Base-by-base conservation (phyloP, 1,140 invertebrate species). In the Sitodiplosis mosellana region DNA sequence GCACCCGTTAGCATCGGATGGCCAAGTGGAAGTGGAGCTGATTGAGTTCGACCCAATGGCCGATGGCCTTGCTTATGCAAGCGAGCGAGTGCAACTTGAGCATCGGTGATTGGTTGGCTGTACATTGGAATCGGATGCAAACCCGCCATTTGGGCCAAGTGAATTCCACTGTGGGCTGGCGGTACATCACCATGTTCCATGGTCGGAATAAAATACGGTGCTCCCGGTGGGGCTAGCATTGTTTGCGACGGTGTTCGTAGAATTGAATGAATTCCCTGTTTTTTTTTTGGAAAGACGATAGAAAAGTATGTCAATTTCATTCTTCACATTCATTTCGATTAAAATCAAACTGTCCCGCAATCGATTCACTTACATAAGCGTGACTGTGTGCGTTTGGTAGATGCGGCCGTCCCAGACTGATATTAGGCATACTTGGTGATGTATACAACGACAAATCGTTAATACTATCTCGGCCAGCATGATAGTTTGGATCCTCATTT, bases 371-470 rank as follows among this genome's bases (percentile, higher is more conserved):
- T 43, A 43, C 41, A 43, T 43, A 43, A 5, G 17, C 18, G 18
- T 21, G n/a, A 19, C 18, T 43, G 18, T 45, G 43, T 48, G 58
- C 51, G 53, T 62, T 61, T 33, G 70, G 66, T 55, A 75, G 74
- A 57, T 82, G 80, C 51, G 87, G 87, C 59, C 84, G 72, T 36
- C 87, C 90, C 50, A 95, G 69, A 36, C 89, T 92, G 56, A 96
- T 95, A 69, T 95, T 95, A 50, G 92, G 90, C 79, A 95, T 80
- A 54, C 90, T 94, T 34, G 91, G 90, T 55, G 87, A 91, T 55
- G 87, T 90, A 67, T 94, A 95, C 12, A 95, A 69, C 27, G 80
- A 80, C 63, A 73, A 58, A 51, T 75, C 72, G 43, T 68, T 61
- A 48, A 65, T 61, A 53, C 57, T 64, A 51, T 59, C 60, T 6